Base-by-base conservation (phyloP, 92 coral and sea anemone species). In the Chrysogorgia sp. region DNA sequence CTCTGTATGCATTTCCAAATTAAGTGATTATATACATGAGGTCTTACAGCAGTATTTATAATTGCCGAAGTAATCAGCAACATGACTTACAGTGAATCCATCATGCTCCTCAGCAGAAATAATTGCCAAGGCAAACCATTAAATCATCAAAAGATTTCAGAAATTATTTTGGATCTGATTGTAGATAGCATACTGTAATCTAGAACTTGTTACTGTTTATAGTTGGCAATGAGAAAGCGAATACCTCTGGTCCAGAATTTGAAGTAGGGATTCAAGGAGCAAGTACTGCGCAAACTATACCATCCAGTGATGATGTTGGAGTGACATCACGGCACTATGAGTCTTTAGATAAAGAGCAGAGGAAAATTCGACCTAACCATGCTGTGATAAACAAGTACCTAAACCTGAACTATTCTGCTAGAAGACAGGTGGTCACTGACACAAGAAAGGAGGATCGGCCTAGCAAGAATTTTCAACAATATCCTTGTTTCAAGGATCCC, bases 281-380 rank as follows among this genome's bases (percentile, higher is more conserved):
- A 25, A 45, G 75, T 68, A 34, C 40, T 17, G 43, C 5, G 43
- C 43, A 5, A 37, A 52, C 59, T 5, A 25, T 23, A 25, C 14
- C 19, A 23, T 34, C 6, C 43, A 52, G 4, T 40, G 75, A 67
- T 20, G 57, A 37, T 67, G 22, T 26, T 67, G 75, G 31, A 37
- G 57, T 67, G 55, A 32, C 75, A 37, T 55, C 23, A 40, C 55
- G 75, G 40, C 32, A 20, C 21, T 68, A 68, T 45, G 26, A 10
- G n/a, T 43, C 59, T 19, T 48, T 68, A n/a, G 58, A 68, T 52
- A 68, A 68, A 32, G 75, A 68, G n/a, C 75, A 68, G 43, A 68
- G 58, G 31, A 68, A 68, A 34, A 34, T 30, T 1, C 40, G 26
- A 45, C 75, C 75, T 10, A 68, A 68, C 19, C 2, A 23, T 21